These are phyloP conservation scores for Leptopilina syphax DNA, from an alignment of 2,888 invertebrate species.

Conservation along the genomic window DNA sequence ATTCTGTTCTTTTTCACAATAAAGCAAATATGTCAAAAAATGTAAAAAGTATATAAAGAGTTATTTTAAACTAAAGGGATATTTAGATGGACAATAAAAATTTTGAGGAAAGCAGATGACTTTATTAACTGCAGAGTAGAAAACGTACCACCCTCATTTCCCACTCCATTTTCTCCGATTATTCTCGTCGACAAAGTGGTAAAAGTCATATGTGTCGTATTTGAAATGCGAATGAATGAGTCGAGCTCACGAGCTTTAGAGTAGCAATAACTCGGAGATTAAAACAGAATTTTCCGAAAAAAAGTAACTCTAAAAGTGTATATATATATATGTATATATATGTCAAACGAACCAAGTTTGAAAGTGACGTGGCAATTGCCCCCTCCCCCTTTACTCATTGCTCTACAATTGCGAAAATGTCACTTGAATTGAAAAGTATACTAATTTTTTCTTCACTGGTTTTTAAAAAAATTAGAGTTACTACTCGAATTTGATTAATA, in stretches of 20 bases:
- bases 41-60: no score
- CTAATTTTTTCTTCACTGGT: not conserved
- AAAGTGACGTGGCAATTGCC: conserved; percentile 57
- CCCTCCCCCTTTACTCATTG: not conserved
- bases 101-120: conserved; percentile 49
- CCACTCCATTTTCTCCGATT: conserved; percentile 50
- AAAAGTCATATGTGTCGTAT: conserved; percentile 61
- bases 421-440: conserved; percentile 8
- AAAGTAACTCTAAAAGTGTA: conserved; percentile 61
- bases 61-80: not conserved
- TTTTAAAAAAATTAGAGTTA: no score
- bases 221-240: conserved; percentile 64
- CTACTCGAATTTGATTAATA: no score
- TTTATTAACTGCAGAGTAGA: conserved; percentile 57
- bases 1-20: no score
- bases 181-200: conserved; percentile 62
- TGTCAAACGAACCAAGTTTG: conserved; percentile 68
- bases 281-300: conserved; percentile 72
- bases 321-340: conserved; percentile 67
- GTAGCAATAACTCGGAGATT: conserved; percentile 75
- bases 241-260: conserved; percentile 59
- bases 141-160: conserved; percentile 50
- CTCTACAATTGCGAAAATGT: not conserved
- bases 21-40: no score
- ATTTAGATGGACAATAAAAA: not conserved